Evolutionary conservation across 2,113 vertebrate species (phyloP).

Genomic region (Antechinus stuartii): DNA sequence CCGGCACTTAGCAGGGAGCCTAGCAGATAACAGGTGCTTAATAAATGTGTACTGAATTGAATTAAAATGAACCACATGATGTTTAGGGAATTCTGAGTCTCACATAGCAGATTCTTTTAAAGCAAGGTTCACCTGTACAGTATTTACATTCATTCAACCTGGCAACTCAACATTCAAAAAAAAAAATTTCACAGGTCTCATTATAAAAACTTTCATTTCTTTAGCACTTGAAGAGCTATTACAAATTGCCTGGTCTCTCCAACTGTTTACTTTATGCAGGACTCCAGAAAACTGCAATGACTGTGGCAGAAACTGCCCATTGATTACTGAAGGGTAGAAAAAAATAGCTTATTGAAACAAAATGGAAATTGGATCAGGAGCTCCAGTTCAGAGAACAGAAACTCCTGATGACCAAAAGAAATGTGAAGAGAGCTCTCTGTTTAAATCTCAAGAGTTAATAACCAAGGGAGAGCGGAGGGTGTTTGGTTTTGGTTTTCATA

Average conservation of each 20-base stretch:
- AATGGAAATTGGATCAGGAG: conserved; percentile 39
- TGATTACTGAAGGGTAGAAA: not conserved
- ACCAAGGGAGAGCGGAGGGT: not conserved
- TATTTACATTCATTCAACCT: not conserved
- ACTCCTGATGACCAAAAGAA: conserved; percentile 38
- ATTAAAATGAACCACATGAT: not conserved
- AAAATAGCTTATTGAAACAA: conserved; percentile 34
- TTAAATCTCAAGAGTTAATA: not conserved
- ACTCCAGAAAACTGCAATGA: not conserved
- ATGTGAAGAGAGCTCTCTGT: conserved; percentile 33
- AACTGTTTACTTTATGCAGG: not conserved
- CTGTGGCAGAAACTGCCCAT: not conserved
- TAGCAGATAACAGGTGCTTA: not conserved
- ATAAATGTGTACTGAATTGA: not conserved
- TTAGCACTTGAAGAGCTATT: not conserved
- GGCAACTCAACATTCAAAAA: not conserved
- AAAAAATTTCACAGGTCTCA: not conserved
- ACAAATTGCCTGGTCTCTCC: not conserved
- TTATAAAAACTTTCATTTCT: not conserved
- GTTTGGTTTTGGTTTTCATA: not conserved
- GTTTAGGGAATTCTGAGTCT: not conserved
- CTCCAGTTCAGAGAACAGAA: conserved; percentile 31
- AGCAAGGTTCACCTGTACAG: not conserved
- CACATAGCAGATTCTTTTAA: not conserved
- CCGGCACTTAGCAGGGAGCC: not conserved